These are phyloP conservation scores for Helobdella robusta DNA, from an alignment of 2,888 invertebrate species.

Conservation along the genomic window DNA sequence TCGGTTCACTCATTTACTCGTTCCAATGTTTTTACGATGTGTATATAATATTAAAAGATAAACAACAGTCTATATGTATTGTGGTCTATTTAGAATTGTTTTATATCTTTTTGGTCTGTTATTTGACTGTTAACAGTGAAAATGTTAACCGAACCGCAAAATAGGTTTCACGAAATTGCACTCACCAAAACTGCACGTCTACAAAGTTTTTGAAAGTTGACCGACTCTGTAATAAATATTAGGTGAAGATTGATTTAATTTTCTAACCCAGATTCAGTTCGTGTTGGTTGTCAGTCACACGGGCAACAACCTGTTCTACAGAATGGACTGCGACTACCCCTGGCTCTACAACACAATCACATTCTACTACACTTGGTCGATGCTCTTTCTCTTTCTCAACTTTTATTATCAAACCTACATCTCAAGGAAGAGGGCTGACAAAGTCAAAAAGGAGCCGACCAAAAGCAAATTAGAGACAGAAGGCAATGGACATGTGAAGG, in stretches of 20 bases:
- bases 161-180: too few relatives aligned
- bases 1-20: slow-evolving; percentile 33
- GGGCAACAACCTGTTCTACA: slow-evolving; percentile 35
- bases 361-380: slow-evolving; percentile 40
- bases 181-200: background rate
- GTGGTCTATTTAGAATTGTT: too few relatives aligned
- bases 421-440: slow-evolving; percentile 5
- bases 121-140: background rate
- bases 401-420: slow-evolving; percentile 46
- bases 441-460: background rate
- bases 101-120: background rate
- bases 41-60: too few relatives aligned
- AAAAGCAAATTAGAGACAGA: background rate
- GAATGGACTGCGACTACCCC: slow-evolving; percentile 41
- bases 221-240: background rate
- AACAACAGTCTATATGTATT: too few relatives aligned
- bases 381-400: slow-evolving; percentile 45
- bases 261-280: slow-evolving; percentile 44
- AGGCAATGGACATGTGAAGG: background rate
- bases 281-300: slow-evolving; percentile 44
- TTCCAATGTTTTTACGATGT: too few relatives aligned
- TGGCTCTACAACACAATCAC: slow-evolving; percentile 39
- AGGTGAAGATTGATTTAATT: background rate
- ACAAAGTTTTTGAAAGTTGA: background rate
- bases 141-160: too few relatives aligned